Conservation (phyloP, 2,113 vertebrate genomes). For the Clarias gariepinus region DNA sequence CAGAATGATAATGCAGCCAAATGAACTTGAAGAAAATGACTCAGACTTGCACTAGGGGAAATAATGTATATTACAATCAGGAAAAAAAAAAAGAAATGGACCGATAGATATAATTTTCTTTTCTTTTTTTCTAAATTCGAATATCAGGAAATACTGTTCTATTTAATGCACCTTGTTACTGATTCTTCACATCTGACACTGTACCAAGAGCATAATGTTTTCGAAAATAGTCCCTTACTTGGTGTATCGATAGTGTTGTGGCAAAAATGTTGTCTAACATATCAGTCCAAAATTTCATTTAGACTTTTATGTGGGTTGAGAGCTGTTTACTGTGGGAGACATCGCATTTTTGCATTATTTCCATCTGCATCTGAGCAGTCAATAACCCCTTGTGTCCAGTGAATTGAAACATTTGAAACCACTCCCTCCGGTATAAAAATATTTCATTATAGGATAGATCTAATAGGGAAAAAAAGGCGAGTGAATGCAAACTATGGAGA, state of each 20-base stretch:
- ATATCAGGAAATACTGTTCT: neutral
- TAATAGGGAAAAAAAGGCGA: neutral
- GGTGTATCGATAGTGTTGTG: neutral
- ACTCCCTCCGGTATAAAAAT: neutral
- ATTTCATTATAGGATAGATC: neutral
- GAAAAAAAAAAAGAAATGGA: neutral
- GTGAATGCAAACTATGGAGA: neutral
- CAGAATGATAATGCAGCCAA: slow-evolving; percentile 3
- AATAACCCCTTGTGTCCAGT: neutral
- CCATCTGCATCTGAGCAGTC: neutral
- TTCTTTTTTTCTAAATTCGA: neutral
- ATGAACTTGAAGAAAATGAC: slow-evolving; percentile 28
- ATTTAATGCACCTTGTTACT: neutral
- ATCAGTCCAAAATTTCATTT: neutral
- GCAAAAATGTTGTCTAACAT: neutral
- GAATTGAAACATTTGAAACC: neutral
- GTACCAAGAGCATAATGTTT: neutral
- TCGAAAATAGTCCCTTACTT: neutral
- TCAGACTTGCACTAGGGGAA: neutral
- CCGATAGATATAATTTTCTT: neutral
- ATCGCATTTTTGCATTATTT: neutral
- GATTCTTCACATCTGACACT: neutral
- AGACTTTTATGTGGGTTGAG: neutral
- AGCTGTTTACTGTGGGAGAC: neutral
- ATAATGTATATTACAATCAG: slow-evolving; percentile 10